Evolutionary conservation across 2,797 vertebrate genomes (phyloP), one percentile per base, ranked within the genome.

Genomic region (Myripristis jacobus): DNA sequence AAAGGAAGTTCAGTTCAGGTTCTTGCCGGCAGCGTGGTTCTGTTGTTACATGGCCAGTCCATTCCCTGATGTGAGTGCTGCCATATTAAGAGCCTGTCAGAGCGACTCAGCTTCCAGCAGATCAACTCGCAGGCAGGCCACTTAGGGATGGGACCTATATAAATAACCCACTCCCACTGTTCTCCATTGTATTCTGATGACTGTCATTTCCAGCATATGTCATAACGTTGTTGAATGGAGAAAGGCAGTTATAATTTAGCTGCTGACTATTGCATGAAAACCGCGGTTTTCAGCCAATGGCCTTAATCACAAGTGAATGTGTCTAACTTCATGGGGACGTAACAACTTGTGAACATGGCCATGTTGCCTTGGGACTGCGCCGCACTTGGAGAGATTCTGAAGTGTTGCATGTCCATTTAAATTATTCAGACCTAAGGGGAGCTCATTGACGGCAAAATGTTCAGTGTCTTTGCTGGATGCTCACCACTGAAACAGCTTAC

Each of bases 51-150:
- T 75, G 71, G 75, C 84, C 75, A 69, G 66, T 83, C 69, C 69
- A 52, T 70, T 87, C 55, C 50, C 67, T 83, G 27, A 73, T 57
- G 79, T 88, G 84, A 88, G 83, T 83, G 81, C 53, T 88, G 78
- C 82, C 77, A 44, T 78, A 85, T 83, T 80, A 86, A 86, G 78
- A 81, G 66, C 61, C 86, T 87, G 87, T 92, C 90, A 88, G 69
- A 71, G 22, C 62, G 54, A 73, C 50, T 90, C 78, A 57, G 79
- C 80, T 83, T 88, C 88, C 77, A 76, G 59, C 70, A 75, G 58
- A 90, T 88, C 81, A 82, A 74, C 79, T 81, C 60, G 27, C 63
- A 81, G 79, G 75, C 68, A 71, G 75, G 60, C 77, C 75, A 79
- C 74, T 84, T 79, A 80, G 52, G 29, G 68, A 74, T 79, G 52